Evolutionary conservation across 2,888 invertebrate species (phyloP), one percentile per base, ranked within the genome.

Genomic region (Mythimna pallens): DNA sequence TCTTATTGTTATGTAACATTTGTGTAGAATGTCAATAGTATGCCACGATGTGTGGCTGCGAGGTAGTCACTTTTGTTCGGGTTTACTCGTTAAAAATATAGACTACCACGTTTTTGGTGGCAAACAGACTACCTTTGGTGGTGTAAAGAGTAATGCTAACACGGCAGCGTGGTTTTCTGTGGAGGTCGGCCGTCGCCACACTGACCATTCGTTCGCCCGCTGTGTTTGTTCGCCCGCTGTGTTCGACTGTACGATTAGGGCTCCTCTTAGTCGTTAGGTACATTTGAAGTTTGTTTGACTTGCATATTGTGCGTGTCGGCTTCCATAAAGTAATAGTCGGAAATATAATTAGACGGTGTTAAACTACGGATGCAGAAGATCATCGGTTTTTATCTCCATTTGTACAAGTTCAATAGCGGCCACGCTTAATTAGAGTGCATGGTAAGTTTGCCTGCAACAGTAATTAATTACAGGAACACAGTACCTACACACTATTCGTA

Each of bases 71-170:
- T 75, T 73, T 86, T 88, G 88, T 92, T 94, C 89, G 87, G 93
- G 93, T 93, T 92, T 94, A 90, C 93, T 92, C 91, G 96, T 95
- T 95, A 94, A 94, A 94, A 94, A 93, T 93, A 90, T 93, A 91
- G 92, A 94, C 95, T 96, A 94, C 95, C 93, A 94, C 93, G 94
- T 94, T 93, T 94, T 92, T 91, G 89, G 90, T 84, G 75, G 90
- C 78, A 91, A 92, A 92, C 86, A 91, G 84, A 83, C 88, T 88
- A 88, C 87, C 86, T 88, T 86, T 83, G 86, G 81, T 86, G 87
- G 91, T 92, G 91, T 94, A 94, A 95, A 88, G 88, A 88, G 90
- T 89, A 92, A 90, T 89, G 88, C 93, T 84, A 95, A 94, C 90
- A 94, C 62, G 61, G 47, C 66, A 81, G 80, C 76, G 84, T 73